phyloP scores from a whole-genome alignment of 1,140 invertebrate genomes.

The Drosophila bifasciata region DNA sequence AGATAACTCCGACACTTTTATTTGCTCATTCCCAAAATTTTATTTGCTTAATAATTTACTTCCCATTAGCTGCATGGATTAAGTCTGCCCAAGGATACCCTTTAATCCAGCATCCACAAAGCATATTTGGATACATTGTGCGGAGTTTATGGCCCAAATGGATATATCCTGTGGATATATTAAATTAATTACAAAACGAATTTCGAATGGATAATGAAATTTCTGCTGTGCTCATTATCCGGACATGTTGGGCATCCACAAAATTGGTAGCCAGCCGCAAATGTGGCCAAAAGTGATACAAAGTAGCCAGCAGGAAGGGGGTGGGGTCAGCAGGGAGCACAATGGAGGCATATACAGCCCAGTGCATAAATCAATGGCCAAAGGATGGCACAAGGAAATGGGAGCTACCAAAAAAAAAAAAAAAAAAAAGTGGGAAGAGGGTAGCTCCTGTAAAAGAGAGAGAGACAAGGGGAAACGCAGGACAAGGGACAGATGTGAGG shows the following conservation, averaged over 20 bases:
- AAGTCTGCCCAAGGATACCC: too few species aligned
- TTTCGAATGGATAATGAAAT: constrained; percentile 79
- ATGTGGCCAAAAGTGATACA: constrained; percentile 77
- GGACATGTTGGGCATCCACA: constrained; percentile 75
- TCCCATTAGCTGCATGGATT: neutral
- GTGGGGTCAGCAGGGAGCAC: constrained; percentile 29
- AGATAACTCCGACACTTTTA: too few species aligned
- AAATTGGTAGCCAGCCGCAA: constrained; percentile 60
- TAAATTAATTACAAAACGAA: constrained; percentile 81
- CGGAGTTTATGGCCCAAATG: too few species aligned
- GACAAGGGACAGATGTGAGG: constrained; percentile 61
- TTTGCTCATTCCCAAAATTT: too few species aligned
- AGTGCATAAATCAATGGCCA: constrained; percentile 18
- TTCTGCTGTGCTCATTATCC: constrained; percentile 72
- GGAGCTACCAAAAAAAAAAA: constrained; percentile 60
- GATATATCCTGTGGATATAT: constrained; percentile 60
- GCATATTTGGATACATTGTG: too few species aligned
- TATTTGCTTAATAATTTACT: neutral
- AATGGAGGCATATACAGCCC: constrained; percentile 23
- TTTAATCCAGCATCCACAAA: too few species aligned
- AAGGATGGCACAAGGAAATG: constrained; percentile 45
- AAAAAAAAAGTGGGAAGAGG: constrained; percentile 6
- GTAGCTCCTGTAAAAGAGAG: neutral
- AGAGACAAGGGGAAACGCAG: too few species aligned
- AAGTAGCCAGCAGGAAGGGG: constrained; percentile 60